Evolutionary conservation across 2,797 vertebrate genomes (phyloP), one percentile per base, ranked within the genome.

Genomic region (Hippoglossus hippoglossus): DNA sequence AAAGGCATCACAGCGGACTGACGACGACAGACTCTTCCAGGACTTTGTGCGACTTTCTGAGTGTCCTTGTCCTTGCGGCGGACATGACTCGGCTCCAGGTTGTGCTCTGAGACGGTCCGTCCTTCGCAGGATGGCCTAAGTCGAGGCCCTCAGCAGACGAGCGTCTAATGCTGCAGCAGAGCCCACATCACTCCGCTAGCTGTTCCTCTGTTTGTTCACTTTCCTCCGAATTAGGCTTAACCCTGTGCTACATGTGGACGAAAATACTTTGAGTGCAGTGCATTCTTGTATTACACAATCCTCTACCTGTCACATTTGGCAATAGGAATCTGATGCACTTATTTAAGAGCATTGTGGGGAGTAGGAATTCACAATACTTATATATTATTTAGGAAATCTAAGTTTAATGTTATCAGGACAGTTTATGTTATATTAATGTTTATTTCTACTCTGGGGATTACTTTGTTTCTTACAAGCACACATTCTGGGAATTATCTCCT

Each of bases 1-100:
- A 98, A 98, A 92, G 97, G 96, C 75, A 97, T 98, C 91, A 96
- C 94, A 0, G 94, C 94, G 3, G 96, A 97, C 89, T 98, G 94
- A 96, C 79, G 36, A 58, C 18, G 46, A 67, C 55, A 57, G 75
- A 79, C 66, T 83, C 85, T 83, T 85, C 71, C 86, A 53, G 82
- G 82, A 85, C 73, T 81, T 82, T 81, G 75, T 80, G 63, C 76
- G 83, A 87, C 81, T 84, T 81, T 71, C 49, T 55, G 73, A 84
- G 71, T 28, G 79, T 88, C 79, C 73, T 77, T 24, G 79, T 88
- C 80, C 75, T 75, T 73, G 63, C 34, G 26, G 66, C 63, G 79
- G 80, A 84, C 79, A 36, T 59, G 72, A 83, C 82, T 85, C 71
- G 44, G 79, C 84, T 82, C 76, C 77, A 70, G 77, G 87, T 72